phyloP scores from a whole-genome alignment of 2,797 vertebrate species.

The Rallus crepitans region DNA sequence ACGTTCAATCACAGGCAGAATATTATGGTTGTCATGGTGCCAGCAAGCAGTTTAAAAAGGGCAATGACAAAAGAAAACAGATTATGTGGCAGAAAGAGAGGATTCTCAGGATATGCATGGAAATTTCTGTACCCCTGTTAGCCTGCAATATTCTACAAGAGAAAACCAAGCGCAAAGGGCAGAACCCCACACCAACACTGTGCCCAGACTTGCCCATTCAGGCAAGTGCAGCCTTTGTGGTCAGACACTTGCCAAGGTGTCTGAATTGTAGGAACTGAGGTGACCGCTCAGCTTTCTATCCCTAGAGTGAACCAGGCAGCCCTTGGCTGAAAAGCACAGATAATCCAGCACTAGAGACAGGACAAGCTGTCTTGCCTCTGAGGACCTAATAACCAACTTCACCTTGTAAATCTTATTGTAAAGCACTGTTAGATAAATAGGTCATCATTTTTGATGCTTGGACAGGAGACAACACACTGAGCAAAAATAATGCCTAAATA shows the following conservation, averaged over 20 bases:
- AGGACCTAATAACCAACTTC: accelerated
- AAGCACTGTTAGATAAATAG: background rate
- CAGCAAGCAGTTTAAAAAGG: slow-evolving; percentile 8
- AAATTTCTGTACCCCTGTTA: background rate
- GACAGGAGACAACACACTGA: background rate
- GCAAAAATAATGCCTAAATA: background rate
- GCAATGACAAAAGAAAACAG: background rate
- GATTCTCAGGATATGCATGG: background rate
- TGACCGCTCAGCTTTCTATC: background rate
- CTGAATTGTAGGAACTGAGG: background rate
- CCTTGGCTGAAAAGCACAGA: background rate
- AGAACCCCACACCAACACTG: background rate
- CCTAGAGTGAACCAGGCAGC: background rate
- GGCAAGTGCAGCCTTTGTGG: accelerated
- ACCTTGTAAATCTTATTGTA: background rate
- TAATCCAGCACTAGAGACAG: background rate
- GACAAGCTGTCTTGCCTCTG: background rate
- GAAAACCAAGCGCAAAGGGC: background rate
- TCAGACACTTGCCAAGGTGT: background rate
- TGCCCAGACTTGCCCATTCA: background rate
- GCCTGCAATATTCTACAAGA: background rate
- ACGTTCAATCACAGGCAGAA: background rate
- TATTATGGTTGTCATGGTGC: background rate
- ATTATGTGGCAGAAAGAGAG: background rate
- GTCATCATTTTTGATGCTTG: background rate